Base-by-base conservation (phyloP, 2,797 vertebrate species). In the Tragelaphus eurycerus region DNA sequence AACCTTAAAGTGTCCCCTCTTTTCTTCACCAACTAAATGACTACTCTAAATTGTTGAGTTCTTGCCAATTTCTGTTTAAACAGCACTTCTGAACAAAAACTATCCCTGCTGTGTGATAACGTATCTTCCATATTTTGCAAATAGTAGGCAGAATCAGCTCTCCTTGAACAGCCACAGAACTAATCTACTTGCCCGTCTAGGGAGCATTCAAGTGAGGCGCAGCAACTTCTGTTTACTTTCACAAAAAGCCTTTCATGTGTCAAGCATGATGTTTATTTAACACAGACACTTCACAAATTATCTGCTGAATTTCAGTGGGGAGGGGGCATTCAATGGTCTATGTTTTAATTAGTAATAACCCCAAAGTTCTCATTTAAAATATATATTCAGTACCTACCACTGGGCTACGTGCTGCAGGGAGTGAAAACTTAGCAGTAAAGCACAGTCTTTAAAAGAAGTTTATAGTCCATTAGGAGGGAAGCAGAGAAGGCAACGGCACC, bases 301-400 rank as follows among this genome's bases (percentile, higher is more conserved):
- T 74, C 29, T 96, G 34, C 50, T 48, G 11, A 21, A 83, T 23
- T 93, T 86, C 9, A 71, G 34, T 71, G 54, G 17, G 11, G 50
- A 0, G 7, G 27, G 2, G 2, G 29, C n/a, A 57, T 50, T 29
- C 50, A 85, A 87, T 60, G 31, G 34, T 60, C 67, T 90, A n/a
- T 88, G 31, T 57, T 96, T 97, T 90, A 86, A 87, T 91, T 87
- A 93, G 91, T 48, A 96, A 90, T 81, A 88, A 88, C 21, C 27
- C 16, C 6, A 76, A 94, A n/a, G 52, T 93, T 93, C 55, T 79
- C 71, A 67, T 29, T 96, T 96, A 31, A 92, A 92, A 74, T 31
- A 89, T 54, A 21, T 92, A 84, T 93, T 93, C 31, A n/a, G 52
- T 55, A 67, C 78, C 55, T 62, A 88, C 8, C 27, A 57, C 15